Conservation (phyloP, 2,113 vertebrate genomes). For the Ellobius talpinus region DNA sequence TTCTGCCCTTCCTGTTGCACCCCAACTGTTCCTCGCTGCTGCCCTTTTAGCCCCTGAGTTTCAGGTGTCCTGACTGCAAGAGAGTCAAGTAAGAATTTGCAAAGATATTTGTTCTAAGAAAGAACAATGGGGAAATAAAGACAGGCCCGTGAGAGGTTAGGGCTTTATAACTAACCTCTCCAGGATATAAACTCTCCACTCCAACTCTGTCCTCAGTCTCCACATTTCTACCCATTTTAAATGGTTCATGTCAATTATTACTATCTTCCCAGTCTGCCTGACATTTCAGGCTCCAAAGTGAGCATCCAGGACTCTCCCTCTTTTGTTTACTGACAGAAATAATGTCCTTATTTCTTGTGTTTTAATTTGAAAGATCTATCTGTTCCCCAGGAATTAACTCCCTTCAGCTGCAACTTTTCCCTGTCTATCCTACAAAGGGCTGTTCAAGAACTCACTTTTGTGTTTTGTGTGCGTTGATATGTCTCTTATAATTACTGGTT, state of each 20-base stretch:
- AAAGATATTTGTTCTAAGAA: background rate
- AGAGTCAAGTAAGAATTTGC: background rate
- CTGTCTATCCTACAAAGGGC: background rate
- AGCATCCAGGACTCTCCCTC: background rate
- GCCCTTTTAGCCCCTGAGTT: background rate
- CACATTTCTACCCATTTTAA: background rate
- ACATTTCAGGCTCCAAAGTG: background rate
- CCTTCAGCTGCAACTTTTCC: background rate
- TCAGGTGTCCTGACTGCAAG: background rate
- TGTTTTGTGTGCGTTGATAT: background rate
- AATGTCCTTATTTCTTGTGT: background rate
- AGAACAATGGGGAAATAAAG: background rate
- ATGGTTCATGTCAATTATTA: background rate
- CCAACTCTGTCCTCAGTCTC: background rate
- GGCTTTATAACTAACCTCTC: background rate
- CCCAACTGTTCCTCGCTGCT: background rate
- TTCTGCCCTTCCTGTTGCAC: background rate
- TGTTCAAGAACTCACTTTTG: background rate
- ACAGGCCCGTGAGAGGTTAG: too few relatives aligned
- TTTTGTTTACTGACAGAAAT: background rate
- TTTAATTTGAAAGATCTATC: background rate
- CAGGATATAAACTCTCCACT: background rate
- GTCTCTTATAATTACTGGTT: constrained; percentile 23
- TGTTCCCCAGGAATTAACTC: background rate
- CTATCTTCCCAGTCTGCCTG: background rate